phyloP scores from a whole-genome alignment of 2,113 vertebrate species.

The Puffinus mauretanicus region DNA sequence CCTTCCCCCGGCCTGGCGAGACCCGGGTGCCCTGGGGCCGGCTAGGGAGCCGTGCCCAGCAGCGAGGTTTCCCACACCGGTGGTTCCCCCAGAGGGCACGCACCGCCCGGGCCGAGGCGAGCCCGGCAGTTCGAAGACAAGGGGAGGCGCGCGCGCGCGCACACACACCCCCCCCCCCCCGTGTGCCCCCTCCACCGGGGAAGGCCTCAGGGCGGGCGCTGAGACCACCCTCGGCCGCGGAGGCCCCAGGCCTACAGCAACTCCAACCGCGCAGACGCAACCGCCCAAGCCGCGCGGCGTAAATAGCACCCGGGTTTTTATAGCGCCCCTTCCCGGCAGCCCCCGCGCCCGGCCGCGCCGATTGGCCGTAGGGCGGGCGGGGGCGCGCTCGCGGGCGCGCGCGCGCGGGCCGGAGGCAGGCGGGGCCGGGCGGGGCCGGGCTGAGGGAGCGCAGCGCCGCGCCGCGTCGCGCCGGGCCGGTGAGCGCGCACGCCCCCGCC shows the following conservation, averaged over 20 bases:
- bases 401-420: too few relatives aligned
- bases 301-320: constrained; percentile 47
- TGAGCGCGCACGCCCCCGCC: too few relatives aligned
- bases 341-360: not conserved
- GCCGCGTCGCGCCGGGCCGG: too few relatives aligned
- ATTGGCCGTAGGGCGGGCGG: too few relatives aligned
- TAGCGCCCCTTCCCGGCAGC: constrained; percentile 26
- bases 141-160: too few relatives aligned
- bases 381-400: too few relatives aligned
- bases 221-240: too few relatives aligned
- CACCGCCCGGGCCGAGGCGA: too few relatives aligned
- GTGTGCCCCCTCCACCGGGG: accelerated
- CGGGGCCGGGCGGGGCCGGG: too few relatives aligned
- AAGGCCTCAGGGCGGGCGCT: too few relatives aligned
- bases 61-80: not conserved
- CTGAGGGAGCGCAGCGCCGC: too few relatives aligned
- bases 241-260: too few relatives aligned
- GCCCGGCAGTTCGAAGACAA: not conserved
- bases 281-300: not conserved
- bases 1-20: accelerated
- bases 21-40: accelerated
- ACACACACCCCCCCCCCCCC: accelerated
- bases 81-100: accelerated
- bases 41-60: not conserved
- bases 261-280: accelerated